phyloP scores from a whole-genome alignment of 2,888 invertebrate species.

The Oxycera nigricornis region DNA sequence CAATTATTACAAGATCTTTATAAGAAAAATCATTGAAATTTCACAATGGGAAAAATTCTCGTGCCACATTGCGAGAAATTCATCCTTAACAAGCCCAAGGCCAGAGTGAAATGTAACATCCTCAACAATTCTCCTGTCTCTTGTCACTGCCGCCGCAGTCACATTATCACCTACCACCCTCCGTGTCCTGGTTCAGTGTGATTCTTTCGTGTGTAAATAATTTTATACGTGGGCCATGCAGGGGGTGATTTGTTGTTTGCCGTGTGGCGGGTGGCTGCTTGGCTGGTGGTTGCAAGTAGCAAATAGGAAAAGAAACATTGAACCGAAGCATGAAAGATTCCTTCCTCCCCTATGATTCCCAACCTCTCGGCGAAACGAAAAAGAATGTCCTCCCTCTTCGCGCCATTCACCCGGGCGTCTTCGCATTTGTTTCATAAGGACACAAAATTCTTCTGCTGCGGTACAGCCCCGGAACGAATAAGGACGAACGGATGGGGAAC shows the following conservation, averaged over 20 bases:
- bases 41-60: not conserved
- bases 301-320: slow-evolving; percentile 31
- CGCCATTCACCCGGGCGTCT: slow-evolving; percentile 29
- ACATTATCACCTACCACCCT: slow-evolving; percentile 7
- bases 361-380: slow-evolving; percentile 2
- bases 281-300: slow-evolving; percentile 30
- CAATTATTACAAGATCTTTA: slow-evolving; percentile 26
- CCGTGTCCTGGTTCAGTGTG: not conserved
- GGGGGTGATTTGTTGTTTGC: slow-evolving; percentile 42
- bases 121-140: slow-evolving; percentile 36
- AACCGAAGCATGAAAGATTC: slow-evolving; percentile 29
- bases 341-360: slow-evolving; percentile 12
- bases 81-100: slow-evolving; percentile 34
- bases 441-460: slow-evolving; percentile 32
- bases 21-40: not conserved
- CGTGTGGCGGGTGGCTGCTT: slow-evolving; percentile 31
- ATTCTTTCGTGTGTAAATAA: slow-evolving; percentile 42
- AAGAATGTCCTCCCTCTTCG: not conserved
- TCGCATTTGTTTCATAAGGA: slow-evolving; percentile 36
- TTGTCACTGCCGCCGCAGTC: not conserved
- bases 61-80: not conserved
- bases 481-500: slow-evolving; percentile 15
- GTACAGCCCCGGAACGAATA: slow-evolving; percentile 22
- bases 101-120: slow-evolving; percentile 40
- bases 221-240: slow-evolving; percentile 44